Evolutionary conservation across 2,113 vertebrate genomes (phyloP).

Genomic region (Neogale vison): DNA sequence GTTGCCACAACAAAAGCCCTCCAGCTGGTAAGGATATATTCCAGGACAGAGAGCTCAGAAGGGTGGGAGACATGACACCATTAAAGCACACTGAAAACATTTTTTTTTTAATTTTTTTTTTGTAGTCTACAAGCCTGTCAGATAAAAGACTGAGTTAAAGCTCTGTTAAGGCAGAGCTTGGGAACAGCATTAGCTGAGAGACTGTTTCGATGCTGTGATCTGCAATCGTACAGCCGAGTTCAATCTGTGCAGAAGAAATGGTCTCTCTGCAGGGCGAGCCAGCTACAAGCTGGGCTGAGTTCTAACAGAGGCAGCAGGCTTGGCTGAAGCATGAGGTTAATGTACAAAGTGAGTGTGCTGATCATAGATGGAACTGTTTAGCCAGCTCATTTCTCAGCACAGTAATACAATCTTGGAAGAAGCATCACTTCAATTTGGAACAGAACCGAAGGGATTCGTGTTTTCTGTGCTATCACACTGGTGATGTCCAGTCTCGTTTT

Average conservation of each 20-base stretch:
- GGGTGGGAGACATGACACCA: background rate
- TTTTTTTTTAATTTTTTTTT: constrained; percentile 46
- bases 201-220: constrained; percentile 22
- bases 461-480: background rate
- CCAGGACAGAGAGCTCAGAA: background rate
- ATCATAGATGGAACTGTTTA: background rate
- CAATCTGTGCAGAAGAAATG: constrained; percentile 52
- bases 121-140: background rate
- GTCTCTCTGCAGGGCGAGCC: background rate
- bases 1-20: background rate
- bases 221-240: background rate
- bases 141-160: constrained; percentile 45
- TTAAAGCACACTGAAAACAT: background rate
- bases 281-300: constrained; percentile 9
- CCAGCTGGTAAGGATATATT: background rate
- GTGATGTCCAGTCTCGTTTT: background rate
- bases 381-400: constrained; percentile 4
- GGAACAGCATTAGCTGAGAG: background rate
- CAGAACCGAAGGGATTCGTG: background rate
- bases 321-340: background rate
- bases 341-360: background rate
- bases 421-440: constrained; percentile 32
- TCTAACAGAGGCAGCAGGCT: background rate
- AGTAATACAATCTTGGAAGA: background rate
- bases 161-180: background rate